These are phyloP conservation scores for Oncorhynchus gorbuscha DNA, from an alignment of 2,113 vertebrate genomes.

Conservation along the genomic window DNA sequence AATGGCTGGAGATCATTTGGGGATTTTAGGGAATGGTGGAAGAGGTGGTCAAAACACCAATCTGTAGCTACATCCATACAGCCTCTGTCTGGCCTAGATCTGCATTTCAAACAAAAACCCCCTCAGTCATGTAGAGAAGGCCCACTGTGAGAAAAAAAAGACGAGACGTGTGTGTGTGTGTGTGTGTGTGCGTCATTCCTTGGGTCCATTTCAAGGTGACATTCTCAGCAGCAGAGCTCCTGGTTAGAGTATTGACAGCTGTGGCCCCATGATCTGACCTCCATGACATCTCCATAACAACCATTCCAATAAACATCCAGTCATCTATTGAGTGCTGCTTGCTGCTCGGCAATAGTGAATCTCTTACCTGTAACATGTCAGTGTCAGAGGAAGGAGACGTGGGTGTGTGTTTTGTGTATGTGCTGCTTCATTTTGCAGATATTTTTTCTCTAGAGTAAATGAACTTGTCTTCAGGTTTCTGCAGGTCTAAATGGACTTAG, in stretches of 20 bases:
- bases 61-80: background rate
- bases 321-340: background rate
- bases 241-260: slow-evolving; percentile 12
- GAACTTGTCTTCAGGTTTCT: slow-evolving; percentile 39
- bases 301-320: slow-evolving; percentile 2
- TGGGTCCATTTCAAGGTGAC: slow-evolving; percentile 3
- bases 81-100: background rate
- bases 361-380: background rate
- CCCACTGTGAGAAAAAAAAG: background rate
- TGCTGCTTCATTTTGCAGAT: slow-evolving; percentile 2
- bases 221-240: background rate
- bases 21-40: background rate
- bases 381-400: background rate
- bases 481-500: slow-evolving; percentile 39
- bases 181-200: background rate
- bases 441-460: slow-evolving; percentile 33
- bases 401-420: slow-evolving; percentile 8
- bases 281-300: background rate
- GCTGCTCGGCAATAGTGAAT: too few species aligned
- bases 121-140: background rate
- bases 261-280: slow-evolving; percentile 1
- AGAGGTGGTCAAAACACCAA: background rate
- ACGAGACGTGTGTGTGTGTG: background rate
- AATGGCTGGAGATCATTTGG: background rate
- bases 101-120: slow-evolving; percentile 2